Evolutionary conservation across 2,113 vertebrate genomes (phyloP).

Genomic region (Muntiacus reevesi): DNA sequence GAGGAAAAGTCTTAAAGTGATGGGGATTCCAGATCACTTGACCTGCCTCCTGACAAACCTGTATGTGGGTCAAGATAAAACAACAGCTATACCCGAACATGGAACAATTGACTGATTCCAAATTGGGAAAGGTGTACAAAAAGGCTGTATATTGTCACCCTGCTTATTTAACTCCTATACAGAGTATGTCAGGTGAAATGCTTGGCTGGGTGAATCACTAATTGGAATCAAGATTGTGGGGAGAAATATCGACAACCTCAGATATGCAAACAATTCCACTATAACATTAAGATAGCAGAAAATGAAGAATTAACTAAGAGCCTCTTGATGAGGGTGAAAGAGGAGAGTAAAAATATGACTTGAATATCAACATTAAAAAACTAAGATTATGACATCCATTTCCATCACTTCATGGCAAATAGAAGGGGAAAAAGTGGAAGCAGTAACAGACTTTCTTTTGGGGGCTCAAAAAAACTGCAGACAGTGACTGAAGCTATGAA

Average conservation of each 20-base stretch:
- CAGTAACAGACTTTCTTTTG: not conserved
- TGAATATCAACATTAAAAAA: not conserved
- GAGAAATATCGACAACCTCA: not conserved
- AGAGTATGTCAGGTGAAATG: not conserved
- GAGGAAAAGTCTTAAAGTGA: not conserved
- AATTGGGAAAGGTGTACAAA: not conserved
- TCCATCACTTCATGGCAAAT: not conserved
- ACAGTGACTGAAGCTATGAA: not conserved
- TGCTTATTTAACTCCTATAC: not conserved
- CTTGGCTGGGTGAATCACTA: not conserved
- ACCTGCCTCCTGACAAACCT: not conserved
- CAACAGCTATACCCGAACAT: rapidly evolving
- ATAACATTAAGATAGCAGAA: not conserved
- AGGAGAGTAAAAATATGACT: not conserved
- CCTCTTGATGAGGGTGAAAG: not conserved
- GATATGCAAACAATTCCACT: not conserved
- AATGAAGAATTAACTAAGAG: not conserved
- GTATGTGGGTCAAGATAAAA: not conserved
- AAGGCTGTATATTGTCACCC: not conserved
- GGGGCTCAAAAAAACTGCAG: not conserved
- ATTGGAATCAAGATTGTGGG: not conserved
- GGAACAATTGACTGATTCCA: not conserved
- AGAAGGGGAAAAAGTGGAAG: not conserved
- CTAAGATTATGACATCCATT: not conserved
- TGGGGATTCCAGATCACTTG: not conserved